Conservation (phyloP, 2,113 vertebrate species). For the Pica pica region DNA sequence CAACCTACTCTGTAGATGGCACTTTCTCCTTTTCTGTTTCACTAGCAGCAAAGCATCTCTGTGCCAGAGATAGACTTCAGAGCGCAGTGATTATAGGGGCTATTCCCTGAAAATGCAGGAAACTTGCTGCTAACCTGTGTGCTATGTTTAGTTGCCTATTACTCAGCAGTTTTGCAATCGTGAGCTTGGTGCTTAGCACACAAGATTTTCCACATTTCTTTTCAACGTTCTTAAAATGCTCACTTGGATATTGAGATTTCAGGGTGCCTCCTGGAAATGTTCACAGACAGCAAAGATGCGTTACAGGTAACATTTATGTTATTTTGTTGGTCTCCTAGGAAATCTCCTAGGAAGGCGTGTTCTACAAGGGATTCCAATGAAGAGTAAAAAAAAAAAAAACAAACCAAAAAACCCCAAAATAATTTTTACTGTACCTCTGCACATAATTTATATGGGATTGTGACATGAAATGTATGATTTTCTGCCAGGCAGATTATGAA, state of each 20-base stretch:
- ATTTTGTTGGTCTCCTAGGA: not conserved
- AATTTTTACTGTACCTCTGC: not conserved
- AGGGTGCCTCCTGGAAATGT: not conserved
- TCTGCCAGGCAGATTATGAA: not conserved
- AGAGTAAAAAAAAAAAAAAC: not conserved
- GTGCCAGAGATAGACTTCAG: not conserved
- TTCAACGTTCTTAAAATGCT: not conserved
- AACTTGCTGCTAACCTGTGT: not conserved
- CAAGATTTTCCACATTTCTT: not conserved
- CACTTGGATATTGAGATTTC: not conserved
- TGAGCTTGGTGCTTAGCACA: not conserved
- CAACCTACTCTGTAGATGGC: not conserved
- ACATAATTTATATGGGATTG: not conserved
- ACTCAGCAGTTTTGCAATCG: not conserved
- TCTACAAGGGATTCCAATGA: not conserved
- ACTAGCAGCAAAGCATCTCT: not conserved
- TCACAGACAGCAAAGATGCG: not conserved
- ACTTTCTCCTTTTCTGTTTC: not conserved
- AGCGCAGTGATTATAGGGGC: fast-evolving
- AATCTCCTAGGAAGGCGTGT: not conserved
- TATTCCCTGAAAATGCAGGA: not conserved
- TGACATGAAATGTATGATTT: not conserved
- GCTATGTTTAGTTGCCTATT: not conserved
- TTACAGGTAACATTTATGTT: not conserved
- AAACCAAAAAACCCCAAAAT: not conserved